A percentile compares a stretch with the other conserved stretches of the same genome.
phyloP scores from a whole-genome alignment of 1,140 invertebrate genomes.

The Papilio polyxenes region DNA sequence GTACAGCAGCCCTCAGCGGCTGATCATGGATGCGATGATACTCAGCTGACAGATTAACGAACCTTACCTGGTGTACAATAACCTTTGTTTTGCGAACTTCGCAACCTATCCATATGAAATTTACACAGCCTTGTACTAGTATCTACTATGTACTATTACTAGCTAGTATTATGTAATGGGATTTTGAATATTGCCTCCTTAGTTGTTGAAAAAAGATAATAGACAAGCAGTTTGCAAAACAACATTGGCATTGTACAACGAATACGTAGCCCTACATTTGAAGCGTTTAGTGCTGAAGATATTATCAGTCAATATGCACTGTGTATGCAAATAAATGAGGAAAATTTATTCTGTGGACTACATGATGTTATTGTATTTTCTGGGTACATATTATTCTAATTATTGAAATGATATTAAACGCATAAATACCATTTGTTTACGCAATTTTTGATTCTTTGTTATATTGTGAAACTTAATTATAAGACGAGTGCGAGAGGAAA shows the following conservation, averaged over 20 bases:
- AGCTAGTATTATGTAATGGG: not conserved
- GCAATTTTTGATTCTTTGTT: not conserved
- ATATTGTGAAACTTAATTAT: not conserved
- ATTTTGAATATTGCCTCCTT: too few species aligned
- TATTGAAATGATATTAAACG: too few species aligned
- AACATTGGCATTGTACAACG: not conserved
- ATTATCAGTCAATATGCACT: not conserved
- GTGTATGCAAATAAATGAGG: not conserved
- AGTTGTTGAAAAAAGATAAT: too few species aligned
- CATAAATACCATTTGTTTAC: not conserved
- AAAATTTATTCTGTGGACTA: not conserved
- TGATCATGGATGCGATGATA: constrained; percentile 25
- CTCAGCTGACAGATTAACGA: constrained; percentile 18
- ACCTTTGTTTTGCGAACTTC: constrained; percentile 15
- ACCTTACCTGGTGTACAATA: constrained; percentile 14
- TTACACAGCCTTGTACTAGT: not conserved
- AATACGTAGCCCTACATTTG: not conserved
- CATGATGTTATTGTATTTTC: not conserved
- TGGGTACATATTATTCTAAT: not conserved
- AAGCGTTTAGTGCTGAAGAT: not conserved
- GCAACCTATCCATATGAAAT: not conserved
- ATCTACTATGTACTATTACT: too few species aligned
- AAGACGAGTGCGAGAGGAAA: not conserved
- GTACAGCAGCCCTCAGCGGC: not conserved
- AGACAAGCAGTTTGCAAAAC: not conserved